These are phyloP conservation scores for Rhinoderma darwinii DNA, from an alignment of 2,113 vertebrate species.

Conservation along the genomic window DNA sequence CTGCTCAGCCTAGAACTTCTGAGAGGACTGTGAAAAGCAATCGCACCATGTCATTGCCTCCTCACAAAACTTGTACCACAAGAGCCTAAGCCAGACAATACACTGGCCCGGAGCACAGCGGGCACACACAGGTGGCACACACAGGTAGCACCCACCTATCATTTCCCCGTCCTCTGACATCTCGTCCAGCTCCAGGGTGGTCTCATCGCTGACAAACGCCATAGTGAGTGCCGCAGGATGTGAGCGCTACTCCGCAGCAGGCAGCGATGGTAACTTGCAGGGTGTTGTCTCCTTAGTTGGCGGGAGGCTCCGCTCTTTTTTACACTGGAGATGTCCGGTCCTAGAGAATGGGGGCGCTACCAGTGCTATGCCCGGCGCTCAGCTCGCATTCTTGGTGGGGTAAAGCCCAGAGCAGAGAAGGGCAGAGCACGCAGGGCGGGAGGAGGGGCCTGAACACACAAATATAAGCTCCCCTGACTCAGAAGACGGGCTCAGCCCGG, in stretches of 20 bases:
- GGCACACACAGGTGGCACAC: no score
- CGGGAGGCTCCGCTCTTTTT: not conserved
- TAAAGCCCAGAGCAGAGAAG: not conserved
- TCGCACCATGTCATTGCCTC: no score
- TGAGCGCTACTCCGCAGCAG: not conserved
- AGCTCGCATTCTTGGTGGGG: not conserved
- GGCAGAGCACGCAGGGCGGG: not conserved
- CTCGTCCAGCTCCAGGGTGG: constrained; percentile 42
- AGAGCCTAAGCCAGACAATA: no score
- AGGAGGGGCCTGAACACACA: not conserved
- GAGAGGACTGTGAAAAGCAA: no score
- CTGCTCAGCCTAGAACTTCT: no score
- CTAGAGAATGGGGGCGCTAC: no score
- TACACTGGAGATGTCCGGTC: not conserved
- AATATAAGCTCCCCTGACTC: not conserved
- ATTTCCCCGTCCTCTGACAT: constrained; percentile 54
- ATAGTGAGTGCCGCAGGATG: constrained; percentile 3
- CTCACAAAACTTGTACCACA: no score
- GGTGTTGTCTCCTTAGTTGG: constrained; percentile 14
- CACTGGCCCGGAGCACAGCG: no score
- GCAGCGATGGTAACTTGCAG: not conserved
- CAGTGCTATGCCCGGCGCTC: not conserved
- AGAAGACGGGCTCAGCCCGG: not conserved
- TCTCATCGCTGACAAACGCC: constrained; percentile 25
- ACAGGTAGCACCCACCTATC: constrained; percentile 26